Conservation (phyloP, 2,797 vertebrate genomes). For the Enteromius paludinosus region DNA sequence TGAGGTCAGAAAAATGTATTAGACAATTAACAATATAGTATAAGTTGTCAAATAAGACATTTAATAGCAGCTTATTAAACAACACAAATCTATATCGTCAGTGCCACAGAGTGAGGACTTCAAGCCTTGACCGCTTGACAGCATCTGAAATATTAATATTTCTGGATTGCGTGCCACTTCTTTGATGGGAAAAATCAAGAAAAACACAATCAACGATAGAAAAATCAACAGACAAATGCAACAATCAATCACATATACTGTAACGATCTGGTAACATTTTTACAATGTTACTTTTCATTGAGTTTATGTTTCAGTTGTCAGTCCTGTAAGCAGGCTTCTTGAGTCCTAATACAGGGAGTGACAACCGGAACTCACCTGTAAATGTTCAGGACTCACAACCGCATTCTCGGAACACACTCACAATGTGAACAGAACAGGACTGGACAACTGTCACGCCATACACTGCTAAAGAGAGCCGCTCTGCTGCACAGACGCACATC, state of each 20-base stretch:
- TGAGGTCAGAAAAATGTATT: neutral
- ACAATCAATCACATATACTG: neutral
- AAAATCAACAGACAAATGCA: constrained; percentile 12
- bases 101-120: neutral
- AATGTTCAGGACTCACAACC: no score
- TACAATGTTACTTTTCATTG: neutral
- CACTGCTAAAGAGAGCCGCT: no score
- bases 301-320: no score
- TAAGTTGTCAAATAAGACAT: neutral
- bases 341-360: no score
- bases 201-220: neutral
- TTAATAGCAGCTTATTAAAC: neutral
- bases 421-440: no score
- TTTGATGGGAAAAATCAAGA: neutral
- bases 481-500: no score
- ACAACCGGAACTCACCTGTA: no score
- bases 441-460: no score
- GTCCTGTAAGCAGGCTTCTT: no score
- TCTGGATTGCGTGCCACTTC: neutral
- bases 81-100: constrained; percentile 9
- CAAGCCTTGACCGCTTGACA: neutral
- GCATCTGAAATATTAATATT: neutral
- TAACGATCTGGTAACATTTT: neutral
- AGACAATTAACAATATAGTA: neutral
- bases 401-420: no score